These are phyloP conservation scores for Limnephilus lunatus DNA, from an alignment of 2,888 invertebrate genomes.

Conservation along the genomic window DNA sequence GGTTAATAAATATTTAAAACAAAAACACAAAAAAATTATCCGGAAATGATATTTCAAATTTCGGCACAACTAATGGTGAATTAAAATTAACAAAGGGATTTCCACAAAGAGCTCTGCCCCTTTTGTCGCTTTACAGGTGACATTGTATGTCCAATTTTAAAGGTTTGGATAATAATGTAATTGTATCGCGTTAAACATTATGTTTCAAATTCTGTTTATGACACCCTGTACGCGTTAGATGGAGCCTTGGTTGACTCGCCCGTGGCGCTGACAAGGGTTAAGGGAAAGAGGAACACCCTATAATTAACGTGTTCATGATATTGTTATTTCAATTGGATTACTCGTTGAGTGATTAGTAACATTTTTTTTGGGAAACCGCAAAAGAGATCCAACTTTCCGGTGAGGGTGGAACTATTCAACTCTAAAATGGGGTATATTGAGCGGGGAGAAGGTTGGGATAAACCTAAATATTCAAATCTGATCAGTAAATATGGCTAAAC, in stretches of 20 bases:
- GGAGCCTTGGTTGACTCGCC: background rate
- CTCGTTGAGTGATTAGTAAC: constrained; percentile 22
- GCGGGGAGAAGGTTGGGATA: too few relatives aligned
- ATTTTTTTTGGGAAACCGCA: background rate
- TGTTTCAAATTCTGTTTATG: constrained; percentile 24
- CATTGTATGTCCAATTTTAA: background rate
- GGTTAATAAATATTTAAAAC: too few relatives aligned
- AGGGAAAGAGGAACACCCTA: constrained; percentile 1
- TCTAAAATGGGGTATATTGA: too few relatives aligned
- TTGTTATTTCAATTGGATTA: constrained; percentile 32
- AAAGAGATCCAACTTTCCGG: too few relatives aligned
- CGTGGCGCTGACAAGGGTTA: constrained; percentile 31
- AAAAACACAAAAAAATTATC: too few relatives aligned
- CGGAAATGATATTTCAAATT: background rate
- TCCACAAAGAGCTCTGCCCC: background rate
- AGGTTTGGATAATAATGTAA: background rate
- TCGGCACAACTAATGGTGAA: background rate
- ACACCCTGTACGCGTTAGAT: background rate
- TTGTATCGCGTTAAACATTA: background rate
- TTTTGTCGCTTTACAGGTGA: background rate
- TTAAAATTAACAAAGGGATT: background rate
- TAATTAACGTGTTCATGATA: constrained; percentile 37
- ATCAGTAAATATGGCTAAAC: too few relatives aligned
- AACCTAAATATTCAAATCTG: too few relatives aligned
- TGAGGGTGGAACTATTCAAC: too few relatives aligned